A percentile compares a stretch with the other conserved stretches of the same genome.
phyloP scores from a whole-genome alignment of 1,140 invertebrate species.

The Bactericera cockerelli region DNA sequence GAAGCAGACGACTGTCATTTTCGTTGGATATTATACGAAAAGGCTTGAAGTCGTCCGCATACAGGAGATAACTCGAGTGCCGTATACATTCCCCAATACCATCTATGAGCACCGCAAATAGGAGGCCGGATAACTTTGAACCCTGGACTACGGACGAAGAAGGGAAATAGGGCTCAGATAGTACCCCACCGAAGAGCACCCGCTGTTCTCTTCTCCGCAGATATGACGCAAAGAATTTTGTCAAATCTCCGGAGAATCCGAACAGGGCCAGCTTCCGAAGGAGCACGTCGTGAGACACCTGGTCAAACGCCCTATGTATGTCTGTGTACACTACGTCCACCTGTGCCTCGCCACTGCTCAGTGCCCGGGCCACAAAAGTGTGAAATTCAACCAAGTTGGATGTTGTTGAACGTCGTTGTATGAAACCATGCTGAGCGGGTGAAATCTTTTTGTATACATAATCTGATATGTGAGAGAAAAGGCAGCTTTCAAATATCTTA shows the following conservation, averaged over 20 bases:
- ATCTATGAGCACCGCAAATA: slow-evolving; percentile 5
- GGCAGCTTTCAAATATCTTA: neutral
- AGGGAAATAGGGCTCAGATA: neutral
- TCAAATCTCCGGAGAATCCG: neutral
- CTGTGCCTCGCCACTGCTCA: neutral
- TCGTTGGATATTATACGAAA: neutral
- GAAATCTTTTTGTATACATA: neutral
- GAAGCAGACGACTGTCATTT: neutral
- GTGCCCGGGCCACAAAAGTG: neutral
- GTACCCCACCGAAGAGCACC: neutral
- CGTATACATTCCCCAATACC: neutral
- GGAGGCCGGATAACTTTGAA: neutral
- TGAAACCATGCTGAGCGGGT: neutral
- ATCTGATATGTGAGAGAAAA: neutral
- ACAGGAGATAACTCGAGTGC: neutral
- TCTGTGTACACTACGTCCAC: slow-evolving; percentile 8
- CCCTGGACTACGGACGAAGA: neutral
- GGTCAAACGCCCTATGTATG: neutral
- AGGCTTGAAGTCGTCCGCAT: slow-evolving; percentile 5
- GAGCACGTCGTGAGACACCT: neutral
- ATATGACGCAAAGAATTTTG: slow-evolving; percentile 8
- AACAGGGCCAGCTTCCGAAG: neutral
- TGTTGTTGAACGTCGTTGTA: neutral
- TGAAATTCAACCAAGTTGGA: slow-evolving; percentile 2
- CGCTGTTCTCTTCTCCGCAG: neutral